phyloP scores from a whole-genome alignment of 2,113 vertebrate species.

The Riparia riparia region DNA sequence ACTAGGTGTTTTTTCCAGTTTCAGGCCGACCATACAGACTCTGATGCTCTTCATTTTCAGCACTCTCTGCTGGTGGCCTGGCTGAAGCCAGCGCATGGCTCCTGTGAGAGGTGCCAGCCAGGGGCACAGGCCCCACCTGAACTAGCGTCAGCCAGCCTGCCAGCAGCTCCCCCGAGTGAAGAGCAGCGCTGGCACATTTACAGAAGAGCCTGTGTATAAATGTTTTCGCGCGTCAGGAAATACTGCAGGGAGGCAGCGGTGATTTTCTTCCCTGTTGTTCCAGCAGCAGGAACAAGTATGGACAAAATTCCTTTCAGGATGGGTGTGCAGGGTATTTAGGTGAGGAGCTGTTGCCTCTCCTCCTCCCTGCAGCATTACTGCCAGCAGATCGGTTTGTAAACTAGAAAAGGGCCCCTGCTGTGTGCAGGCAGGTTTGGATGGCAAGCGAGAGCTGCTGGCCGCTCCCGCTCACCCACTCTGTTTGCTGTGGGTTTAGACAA shows the following conservation, averaged over 20 bases:
- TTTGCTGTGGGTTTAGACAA: not conserved
- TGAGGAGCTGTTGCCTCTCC: not conserved
- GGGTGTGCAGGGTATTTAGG: not conserved
- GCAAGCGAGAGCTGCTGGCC: not conserved
- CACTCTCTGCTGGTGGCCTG: not conserved
- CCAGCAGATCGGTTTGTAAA: not conserved
- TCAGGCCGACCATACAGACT: not conserved
- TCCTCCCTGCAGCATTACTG: not conserved
- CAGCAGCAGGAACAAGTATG: constrained; percentile 16
- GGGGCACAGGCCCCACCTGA: not conserved
- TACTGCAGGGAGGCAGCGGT: not conserved
- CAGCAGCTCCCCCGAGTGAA: not conserved
- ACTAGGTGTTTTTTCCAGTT: not conserved
- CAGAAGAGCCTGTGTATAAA: not conserved
- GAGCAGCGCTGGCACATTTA: not conserved
- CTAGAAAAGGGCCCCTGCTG: not conserved
- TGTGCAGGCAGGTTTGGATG: not conserved
- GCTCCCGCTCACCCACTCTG: not conserved
- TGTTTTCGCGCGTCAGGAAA: not conserved
- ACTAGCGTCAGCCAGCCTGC: not conserved
- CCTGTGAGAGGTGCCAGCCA: not conserved
- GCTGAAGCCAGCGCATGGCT: not conserved
- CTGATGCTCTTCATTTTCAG: not conserved
- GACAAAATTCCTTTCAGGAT: constrained; percentile 7
- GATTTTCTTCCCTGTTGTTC: not conserved